phyloP scores from a whole-genome alignment of 2,888 invertebrate genomes.

The Lysandra bellargus region DNA sequence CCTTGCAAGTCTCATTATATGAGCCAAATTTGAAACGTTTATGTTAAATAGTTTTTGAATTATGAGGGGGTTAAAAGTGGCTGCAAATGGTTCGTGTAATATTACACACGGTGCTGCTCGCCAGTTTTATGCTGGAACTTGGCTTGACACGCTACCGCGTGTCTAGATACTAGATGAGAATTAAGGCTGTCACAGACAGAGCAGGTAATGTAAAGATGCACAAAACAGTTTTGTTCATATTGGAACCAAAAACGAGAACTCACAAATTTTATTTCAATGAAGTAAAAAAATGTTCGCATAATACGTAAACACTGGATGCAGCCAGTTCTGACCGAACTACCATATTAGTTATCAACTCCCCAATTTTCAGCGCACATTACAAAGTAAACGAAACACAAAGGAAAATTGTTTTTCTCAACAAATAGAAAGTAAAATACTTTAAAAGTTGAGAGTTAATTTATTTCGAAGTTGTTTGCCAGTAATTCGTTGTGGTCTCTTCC shows the following conservation, averaged over 20 bases:
- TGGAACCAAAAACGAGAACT: background rate
- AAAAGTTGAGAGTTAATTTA: conserved; percentile 77
- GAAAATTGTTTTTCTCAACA: conserved; percentile 61
- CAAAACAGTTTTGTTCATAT: background rate
- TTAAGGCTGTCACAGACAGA: too few relatives aligned
- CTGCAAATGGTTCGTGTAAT: too few relatives aligned
- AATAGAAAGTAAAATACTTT: conserved; percentile 59
- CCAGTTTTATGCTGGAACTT: too few relatives aligned
- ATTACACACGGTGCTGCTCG: too few relatives aligned
- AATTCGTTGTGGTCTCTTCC: conserved; percentile 76
- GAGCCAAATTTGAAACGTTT: too few relatives aligned
- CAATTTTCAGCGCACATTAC: conserved; percentile 29
- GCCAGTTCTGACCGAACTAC: background rate
- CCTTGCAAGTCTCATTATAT: too few relatives aligned
- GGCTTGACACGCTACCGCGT: too few relatives aligned
- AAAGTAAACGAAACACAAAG: conserved; percentile 52
- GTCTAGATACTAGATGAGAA: too few relatives aligned
- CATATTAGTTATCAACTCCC: conserved; percentile 29
- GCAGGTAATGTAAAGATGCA: too few relatives aligned
- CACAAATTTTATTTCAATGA: background rate
- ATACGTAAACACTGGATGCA: background rate
- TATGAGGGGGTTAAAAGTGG: too few relatives aligned
- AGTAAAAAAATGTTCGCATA: background rate
- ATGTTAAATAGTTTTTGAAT: too few relatives aligned
- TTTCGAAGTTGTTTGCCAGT: conserved; percentile 77